Percentiles rank a stretch among this genome's conserved stretches.
Conservation (phyloP, 2,113 vertebrate genomes). For the Tor tambroides region DNA sequence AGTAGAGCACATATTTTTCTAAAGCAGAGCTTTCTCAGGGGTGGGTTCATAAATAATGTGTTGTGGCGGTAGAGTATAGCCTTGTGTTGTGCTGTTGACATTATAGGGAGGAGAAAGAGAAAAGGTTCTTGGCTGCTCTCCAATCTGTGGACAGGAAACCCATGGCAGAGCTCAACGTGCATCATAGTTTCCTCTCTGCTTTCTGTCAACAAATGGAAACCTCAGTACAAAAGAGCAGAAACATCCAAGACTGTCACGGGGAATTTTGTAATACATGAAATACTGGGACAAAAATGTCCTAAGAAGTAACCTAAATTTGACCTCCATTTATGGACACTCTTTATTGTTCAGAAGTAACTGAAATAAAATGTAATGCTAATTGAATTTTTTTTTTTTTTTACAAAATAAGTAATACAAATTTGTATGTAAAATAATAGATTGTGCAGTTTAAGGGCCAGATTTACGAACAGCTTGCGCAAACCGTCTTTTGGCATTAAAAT, state of each 20-base stretch:
- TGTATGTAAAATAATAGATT: too few species aligned
- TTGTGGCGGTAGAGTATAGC: background rate
- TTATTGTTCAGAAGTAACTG: background rate
- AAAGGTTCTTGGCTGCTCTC: background rate
- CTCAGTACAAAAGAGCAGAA: constrained; percentile 23
- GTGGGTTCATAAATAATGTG: constrained; percentile 34
- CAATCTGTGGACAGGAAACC: constrained; percentile 59
- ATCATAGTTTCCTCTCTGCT: constrained; percentile 4
- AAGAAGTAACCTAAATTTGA: background rate
- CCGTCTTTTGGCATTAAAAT: too few species aligned
- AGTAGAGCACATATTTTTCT: background rate
- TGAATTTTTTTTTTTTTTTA: too few species aligned
- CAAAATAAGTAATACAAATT: too few species aligned
- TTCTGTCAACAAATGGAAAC: constrained; percentile 17
- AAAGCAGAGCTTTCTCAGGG: background rate
- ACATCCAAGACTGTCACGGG: background rate
- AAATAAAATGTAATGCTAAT: background rate
- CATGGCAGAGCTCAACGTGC: constrained; percentile 22
- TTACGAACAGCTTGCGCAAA: too few species aligned
- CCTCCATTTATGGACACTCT: too few species aligned
- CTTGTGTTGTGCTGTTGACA: constrained; percentile 9
- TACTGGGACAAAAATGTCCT: too few species aligned
- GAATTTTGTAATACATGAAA: background rate
- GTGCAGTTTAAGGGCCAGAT: too few species aligned
- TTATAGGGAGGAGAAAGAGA: background rate